Evolutionary conservation across 2,113 vertebrate genomes (phyloP).

Genomic region (Sylvietta virens): DNA sequence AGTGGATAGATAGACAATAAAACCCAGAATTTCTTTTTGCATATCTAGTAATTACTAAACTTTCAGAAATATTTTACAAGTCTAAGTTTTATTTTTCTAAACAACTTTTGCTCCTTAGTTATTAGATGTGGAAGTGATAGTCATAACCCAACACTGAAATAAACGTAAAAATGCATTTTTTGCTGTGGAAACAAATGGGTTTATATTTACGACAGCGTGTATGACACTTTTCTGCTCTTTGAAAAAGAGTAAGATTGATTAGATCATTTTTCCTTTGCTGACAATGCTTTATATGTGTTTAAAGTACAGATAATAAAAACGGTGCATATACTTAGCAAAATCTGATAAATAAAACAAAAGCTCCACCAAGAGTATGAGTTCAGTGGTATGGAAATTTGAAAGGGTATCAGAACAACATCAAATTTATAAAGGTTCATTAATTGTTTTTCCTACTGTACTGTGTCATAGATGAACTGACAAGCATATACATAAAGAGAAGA

Average conservation of each 20-base stretch:
- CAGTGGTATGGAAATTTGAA: not conserved
- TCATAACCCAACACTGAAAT: not conserved
- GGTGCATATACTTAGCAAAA: not conserved
- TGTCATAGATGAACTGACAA: not conserved
- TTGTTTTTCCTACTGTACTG: not conserved
- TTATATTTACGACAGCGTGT: not conserved
- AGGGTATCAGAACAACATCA: not conserved
- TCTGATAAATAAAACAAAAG: slow-evolving; percentile 60
- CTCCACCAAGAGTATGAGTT: slow-evolving; percentile 49
- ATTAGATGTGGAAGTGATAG: not conserved
- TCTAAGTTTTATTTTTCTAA: not conserved
- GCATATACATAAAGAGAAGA: not conserved
- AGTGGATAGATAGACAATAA: not conserved
- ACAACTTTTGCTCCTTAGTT: not conserved
- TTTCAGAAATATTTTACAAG: not conserved
- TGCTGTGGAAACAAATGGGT: not conserved
- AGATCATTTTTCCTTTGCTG: slow-evolving; percentile 12
- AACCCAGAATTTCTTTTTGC: not conserved
- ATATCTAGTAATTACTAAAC: not conserved
- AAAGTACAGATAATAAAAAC: slow-evolving; percentile 16
- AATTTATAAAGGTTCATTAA: slow-evolving; percentile 8
- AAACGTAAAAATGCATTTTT: slow-evolving; percentile 1
- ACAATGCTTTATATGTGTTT: slow-evolving; percentile 4
- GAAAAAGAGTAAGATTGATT: slow-evolving; percentile 35
- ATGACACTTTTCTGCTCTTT: not conserved